A percentile compares a stretch with the other conserved stretches of the same genome.
Evolutionary conservation across 2,888 invertebrate species (phyloP).

Genomic region (Incurvaria masculella): DNA sequence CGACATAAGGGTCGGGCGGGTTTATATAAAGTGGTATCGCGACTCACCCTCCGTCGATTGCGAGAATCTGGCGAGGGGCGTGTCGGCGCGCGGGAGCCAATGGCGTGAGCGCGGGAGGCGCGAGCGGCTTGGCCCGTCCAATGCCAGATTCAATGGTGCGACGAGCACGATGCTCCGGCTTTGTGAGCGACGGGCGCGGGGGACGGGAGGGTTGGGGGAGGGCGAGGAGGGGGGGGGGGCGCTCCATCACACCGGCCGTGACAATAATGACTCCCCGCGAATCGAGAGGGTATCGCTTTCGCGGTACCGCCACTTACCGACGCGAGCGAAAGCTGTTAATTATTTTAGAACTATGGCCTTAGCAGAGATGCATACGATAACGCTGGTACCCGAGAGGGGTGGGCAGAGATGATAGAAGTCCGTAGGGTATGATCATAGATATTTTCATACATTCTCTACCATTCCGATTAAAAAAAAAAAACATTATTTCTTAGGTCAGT

Average conservation of each 20-base stretch:
- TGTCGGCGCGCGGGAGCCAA: constrained; percentile 33
- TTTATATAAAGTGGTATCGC: constrained; percentile 49
- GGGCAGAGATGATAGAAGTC: too few relatives aligned
- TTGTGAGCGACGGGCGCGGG: constrained; percentile 25
- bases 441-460: too few relatives aligned
- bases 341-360: too few relatives aligned
- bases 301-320: constrained; percentile 50
- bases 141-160: constrained; percentile 25
- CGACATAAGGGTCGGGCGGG: constrained; percentile 50
- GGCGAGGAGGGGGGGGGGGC: constrained; percentile 22
- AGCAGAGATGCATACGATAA: too few relatives aligned
- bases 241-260: constrained; percentile 54
- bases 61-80: constrained; percentile 35
- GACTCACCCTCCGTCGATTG: constrained; percentile 33
- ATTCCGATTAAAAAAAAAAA: too few relatives aligned
- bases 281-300: constrained; percentile 53
- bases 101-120: constrained; percentile 37
- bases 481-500: too few relatives aligned
- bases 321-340: too few relatives aligned
- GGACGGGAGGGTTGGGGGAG: constrained; percentile 26
- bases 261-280: constrained; percentile 54
- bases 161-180: constrained; percentile 1
- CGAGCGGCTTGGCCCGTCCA: constrained; percentile 33
- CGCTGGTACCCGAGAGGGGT: too few relatives aligned
- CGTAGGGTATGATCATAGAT: too few relatives aligned